Conservation (phyloP, 1,140 invertebrate species). For the Diorhabda sublineata region DNA sequence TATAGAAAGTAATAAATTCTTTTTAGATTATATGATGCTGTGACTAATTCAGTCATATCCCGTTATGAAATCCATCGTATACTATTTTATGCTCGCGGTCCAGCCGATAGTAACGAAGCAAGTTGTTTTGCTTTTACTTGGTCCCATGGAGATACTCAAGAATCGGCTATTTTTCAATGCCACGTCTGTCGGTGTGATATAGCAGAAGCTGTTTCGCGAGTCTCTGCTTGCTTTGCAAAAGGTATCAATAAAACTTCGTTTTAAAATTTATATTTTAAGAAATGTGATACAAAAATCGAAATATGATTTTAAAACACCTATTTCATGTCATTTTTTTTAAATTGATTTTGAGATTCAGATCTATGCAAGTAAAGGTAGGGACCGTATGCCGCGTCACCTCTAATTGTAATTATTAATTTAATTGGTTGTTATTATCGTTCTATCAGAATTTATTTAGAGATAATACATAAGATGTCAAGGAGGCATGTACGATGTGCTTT, state of each 20-base stretch:
- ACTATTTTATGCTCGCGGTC: conserved; percentile 89
- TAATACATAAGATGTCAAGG: no score
- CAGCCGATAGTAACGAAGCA: conserved; percentile 74
- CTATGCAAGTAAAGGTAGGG: no score
- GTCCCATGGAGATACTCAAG: conserved; percentile 84
- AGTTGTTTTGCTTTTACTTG: conserved; percentile 97
- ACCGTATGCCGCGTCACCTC: no score
- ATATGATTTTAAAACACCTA: no score
- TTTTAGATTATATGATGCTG: conserved; percentile 82
- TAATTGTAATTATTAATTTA: no score
- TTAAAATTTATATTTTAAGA: no score
- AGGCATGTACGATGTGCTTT: no score
- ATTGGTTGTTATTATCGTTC: no score
- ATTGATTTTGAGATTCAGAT: no score
- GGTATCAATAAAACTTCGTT: not conserved
- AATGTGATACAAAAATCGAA: no score
- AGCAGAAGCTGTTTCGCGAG: conserved; percentile 87
- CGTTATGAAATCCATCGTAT: conserved; percentile 91
- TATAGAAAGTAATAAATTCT: not conserved
- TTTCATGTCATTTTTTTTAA: no score
- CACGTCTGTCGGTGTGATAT: conserved; percentile 96
- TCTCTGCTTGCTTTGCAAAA: conserved; percentile 81
- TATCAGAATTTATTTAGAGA: no score
- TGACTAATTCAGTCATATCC: conserved; percentile 77
- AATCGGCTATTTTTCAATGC: conserved; percentile 90